Conservation (phyloP, 2,113 vertebrate genomes). For the Synchiropus splendidus region DNA sequence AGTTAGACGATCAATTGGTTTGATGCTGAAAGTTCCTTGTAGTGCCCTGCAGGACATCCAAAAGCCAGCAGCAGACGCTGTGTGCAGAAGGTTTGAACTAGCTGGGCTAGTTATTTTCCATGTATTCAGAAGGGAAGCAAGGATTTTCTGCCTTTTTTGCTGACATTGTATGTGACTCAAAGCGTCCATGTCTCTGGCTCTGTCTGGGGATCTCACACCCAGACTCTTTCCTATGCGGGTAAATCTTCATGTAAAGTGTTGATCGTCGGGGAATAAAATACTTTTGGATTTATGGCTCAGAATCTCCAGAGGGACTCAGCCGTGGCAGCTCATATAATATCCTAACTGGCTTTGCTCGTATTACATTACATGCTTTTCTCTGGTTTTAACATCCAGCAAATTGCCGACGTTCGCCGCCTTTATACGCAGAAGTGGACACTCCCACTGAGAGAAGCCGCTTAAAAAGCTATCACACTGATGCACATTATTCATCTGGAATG, state of each 20-base stretch:
- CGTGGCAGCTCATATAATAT: constrained; percentile 46
- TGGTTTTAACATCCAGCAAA: constrained; percentile 43
- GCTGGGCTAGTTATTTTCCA: constrained; percentile 4
- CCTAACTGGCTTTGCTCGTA: constrained; percentile 50
- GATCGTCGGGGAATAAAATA: constrained; percentile 38
- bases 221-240: constrained; percentile 16
- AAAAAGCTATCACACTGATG: constrained; percentile 46
- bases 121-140: not conserved
- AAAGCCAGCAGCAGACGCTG: not conserved
- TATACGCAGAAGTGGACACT: constrained; percentile 33
- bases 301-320: constrained; percentile 38
- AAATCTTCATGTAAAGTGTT: constrained; percentile 43
- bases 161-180: not conserved
- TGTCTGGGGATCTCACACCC: constrained; percentile 1
- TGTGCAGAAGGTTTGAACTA: not conserved
- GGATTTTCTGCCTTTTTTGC: not conserved
- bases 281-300: constrained; percentile 37
- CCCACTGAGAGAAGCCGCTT: too few relatives aligned
- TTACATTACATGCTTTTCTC: constrained; percentile 47
- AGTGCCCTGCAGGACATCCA: constrained; percentile 4
- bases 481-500: constrained; percentile 37
- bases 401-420: constrained; percentile 40
- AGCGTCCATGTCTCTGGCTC: constrained; percentile 11
- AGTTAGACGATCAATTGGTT: constrained; percentile 7
- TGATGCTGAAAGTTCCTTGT: constrained; percentile 3